These are phyloP conservation scores for Pipa parva DNA, from an alignment of 2,113 vertebrate species.

Conservation along the genomic window DNA sequence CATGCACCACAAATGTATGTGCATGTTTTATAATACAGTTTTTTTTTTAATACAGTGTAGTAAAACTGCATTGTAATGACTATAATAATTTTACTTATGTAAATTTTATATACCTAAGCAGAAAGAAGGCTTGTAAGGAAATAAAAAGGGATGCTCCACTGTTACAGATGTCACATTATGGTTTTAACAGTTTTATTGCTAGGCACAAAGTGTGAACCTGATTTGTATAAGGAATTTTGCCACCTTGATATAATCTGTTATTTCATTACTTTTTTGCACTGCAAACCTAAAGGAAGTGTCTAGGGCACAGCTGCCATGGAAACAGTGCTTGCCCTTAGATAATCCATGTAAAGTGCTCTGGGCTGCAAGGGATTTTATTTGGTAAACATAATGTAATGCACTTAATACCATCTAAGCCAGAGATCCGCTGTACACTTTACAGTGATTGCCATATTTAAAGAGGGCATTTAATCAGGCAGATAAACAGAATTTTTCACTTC, in stretches of 20 bases:
- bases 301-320: conserved; percentile 60
- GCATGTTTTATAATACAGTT: too few relatives aligned
- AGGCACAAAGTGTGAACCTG: neutral
- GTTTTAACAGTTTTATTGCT: conserved; percentile 1
- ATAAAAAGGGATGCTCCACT: neutral
- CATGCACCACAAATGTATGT: too few relatives aligned
- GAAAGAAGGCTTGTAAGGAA: neutral
- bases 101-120: too few relatives aligned
- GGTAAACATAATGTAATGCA: conserved; percentile 21
- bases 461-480: too few relatives aligned
- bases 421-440: too few relatives aligned
- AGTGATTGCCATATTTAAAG: too few relatives aligned
- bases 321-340: conserved; percentile 49
- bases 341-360: conserved; percentile 35
- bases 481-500: too few relatives aligned
- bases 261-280: conserved; percentile 43
- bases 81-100: too few relatives aligned
- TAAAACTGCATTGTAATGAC: too few relatives aligned
- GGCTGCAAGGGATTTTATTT: conserved; percentile 42
- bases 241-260: conserved; percentile 24
- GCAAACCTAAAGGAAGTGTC: conserved; percentile 43
- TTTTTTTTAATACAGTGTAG: too few relatives aligned
- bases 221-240: neutral
- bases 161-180: neutral
- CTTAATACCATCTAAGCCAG: neutral